Evolutionary conservation across 2,797 vertebrate species (phyloP).

Genomic region (Sandelia bainsii): DNA sequence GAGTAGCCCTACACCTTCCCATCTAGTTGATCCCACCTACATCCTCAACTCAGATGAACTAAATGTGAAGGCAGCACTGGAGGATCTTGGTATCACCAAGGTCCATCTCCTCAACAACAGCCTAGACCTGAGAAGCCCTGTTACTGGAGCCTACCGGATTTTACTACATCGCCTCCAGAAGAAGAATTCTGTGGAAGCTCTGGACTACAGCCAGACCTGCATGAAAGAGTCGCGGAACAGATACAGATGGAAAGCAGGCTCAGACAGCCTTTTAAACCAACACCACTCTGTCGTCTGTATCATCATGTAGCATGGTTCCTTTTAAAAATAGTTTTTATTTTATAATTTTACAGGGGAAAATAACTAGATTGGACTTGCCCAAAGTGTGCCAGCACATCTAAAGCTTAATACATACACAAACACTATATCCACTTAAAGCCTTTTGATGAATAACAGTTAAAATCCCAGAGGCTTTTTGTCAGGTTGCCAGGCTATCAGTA

Average conservation of each 20-base stretch:
- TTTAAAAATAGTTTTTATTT: not conserved
- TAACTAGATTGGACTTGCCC: not conserved
- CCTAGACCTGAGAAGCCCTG: conserved; percentile 69
- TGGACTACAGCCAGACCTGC: conserved; percentile 44
- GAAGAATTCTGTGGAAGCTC: conserved; percentile 63
- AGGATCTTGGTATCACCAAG: conserved; percentile 76
- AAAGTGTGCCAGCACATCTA: not conserved
- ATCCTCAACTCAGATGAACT: conserved; percentile 70
- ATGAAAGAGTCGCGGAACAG: conserved; percentile 47
- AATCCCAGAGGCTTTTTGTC: not conserved
- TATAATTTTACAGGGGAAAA: not conserved
- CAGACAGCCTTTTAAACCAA: conserved; percentile 47
- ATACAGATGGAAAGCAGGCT: conserved; percentile 48
- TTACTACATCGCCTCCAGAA: conserved; percentile 80
- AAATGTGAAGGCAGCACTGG: conserved; percentile 68
- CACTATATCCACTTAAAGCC: too few relatives aligned
- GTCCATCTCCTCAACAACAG: conserved; percentile 71
- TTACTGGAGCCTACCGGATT: conserved; percentile 81
- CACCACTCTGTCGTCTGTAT: conserved; percentile 71
- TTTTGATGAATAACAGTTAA: too few relatives aligned
- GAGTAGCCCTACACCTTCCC: conserved; percentile 55
- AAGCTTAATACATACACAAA: too few relatives aligned
- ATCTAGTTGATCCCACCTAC: conserved; percentile 57
- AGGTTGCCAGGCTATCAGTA: not conserved
- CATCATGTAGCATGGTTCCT: conserved; percentile 65